Base-by-base conservation (phyloP, 2,113 vertebrate genomes). In the Boleophthalmus pectinirostris region DNA sequence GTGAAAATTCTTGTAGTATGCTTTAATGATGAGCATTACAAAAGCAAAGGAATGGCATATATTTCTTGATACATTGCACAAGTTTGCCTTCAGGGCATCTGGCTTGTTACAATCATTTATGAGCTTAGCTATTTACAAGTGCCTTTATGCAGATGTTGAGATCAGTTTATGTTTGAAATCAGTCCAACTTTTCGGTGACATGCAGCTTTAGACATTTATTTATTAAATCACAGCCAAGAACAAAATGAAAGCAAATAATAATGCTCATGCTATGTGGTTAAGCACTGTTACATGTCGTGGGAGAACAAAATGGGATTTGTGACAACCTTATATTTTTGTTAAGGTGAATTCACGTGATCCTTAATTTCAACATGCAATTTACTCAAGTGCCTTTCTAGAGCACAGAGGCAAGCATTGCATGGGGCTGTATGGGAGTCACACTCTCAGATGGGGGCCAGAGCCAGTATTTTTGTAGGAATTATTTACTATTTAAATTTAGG, bases 311-410 rank as follows among this genome's bases (percentile, higher is more conserved):
- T 58, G n/a, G 18, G 21, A 51, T 72, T 7, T 75, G 47, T 15
- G 45, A 74, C 25, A 43, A 35, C 4, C 38, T 74, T 51, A 20
- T 0, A 25, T 65, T 54, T n/a, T 60, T 72, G 43, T 49, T 54
- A 57, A 67, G 75, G 68, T 45, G 51, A 68, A 12, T 53, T 43
- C 33, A 74, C 9, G 25, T n/a, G 45, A 54, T 65, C 47, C 53
- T 71, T 64, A 23, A 66, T 70, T 25, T 69, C 51, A 56, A 60
- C 66, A 71, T 61, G 65, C 77, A 58, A 58, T 70, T 51, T n/a
- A 75, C n/a, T 16, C 20, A 49, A n/a, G 82, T 86, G 85, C 87
- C 85, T 88, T 72, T 58, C 68, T 49, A 38, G 58, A 49, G 29
- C 16, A 20, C 60, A 63, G 25, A 63, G 61, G 61, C 61, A 21